Evolutionary conservation across 2,797 vertebrate genomes (phyloP).

Genomic region (Lindbergichthys nudifrons): DNA sequence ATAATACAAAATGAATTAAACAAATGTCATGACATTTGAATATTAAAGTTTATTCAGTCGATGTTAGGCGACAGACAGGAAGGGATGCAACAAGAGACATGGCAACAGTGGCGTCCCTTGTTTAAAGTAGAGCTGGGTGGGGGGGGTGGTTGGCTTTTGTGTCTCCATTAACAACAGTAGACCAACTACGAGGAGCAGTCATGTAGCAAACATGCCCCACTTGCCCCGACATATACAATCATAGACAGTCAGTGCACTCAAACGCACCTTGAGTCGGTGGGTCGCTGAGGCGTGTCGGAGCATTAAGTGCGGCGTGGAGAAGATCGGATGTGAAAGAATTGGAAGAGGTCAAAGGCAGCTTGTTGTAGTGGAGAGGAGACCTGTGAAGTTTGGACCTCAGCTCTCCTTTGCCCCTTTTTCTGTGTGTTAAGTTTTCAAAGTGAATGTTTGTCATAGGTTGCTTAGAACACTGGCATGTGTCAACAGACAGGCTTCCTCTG

Average conservation of each 20-base stretch:
- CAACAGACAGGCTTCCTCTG: neutral
- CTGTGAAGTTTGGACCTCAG: neutral
- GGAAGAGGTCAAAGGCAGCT: constrained; percentile 19
- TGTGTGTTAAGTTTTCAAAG: neutral
- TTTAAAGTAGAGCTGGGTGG: constrained; percentile 22
- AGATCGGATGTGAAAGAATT: constrained; percentile 13
- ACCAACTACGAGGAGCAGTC: constrained; percentile 57
- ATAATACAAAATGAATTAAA: no score
- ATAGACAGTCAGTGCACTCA: constrained; percentile 14
- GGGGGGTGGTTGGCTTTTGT: constrained; percentile 25
- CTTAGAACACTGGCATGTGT: neutral
- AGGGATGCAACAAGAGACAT: constrained; percentile 7
- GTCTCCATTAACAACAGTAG: constrained; percentile 39
- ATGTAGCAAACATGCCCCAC: constrained; percentile 75
- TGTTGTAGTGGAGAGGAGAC: neutral
- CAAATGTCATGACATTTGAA: constrained; percentile 1
- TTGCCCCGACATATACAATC: constrained; percentile 43
- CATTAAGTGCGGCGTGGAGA: neutral
- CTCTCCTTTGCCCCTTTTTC: neutral
- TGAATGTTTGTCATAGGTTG: neutral
- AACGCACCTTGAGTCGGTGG: constrained; percentile 35
- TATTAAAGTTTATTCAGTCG: constrained; percentile 3
- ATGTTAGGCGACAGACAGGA: neutral
- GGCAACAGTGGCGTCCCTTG: constrained; percentile 26
- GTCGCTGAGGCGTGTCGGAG: constrained; percentile 32